Percentiles rank a stretch among this genome's conserved stretches.
phyloP scores from a whole-genome alignment of 2,113 vertebrate species.

The Cavia aperea region DNA sequence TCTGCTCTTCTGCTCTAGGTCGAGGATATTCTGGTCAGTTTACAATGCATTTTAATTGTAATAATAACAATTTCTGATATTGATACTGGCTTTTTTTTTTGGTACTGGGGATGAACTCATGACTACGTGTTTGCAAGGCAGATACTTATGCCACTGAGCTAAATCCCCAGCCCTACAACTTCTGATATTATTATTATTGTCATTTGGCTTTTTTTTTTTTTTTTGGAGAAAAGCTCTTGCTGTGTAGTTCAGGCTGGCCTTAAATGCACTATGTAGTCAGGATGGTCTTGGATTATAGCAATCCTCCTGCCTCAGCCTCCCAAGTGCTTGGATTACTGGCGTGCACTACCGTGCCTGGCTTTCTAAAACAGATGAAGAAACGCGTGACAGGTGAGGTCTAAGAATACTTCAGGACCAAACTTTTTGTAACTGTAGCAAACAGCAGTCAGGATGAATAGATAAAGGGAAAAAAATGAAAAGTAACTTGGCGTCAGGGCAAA shows the following conservation, averaged over 20 bases:
- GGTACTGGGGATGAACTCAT: too few species aligned
- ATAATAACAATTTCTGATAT: background rate
- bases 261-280: background rate
- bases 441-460: background rate
- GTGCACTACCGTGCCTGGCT: background rate
- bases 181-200: too few species aligned
- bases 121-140: too few species aligned
- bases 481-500: background rate
- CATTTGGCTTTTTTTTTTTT: too few species aligned
- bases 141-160: too few species aligned
- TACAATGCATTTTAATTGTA: constrained; percentile 2
- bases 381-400: background rate
- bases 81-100: background rate
- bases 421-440: background rate
- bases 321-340: background rate
- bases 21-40: background rate
- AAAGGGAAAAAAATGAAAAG: background rate
- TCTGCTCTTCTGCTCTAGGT: background rate
- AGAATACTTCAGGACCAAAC: background rate
- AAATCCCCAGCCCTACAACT: too few species aligned
- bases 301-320: background rate
- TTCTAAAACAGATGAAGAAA: background rate
- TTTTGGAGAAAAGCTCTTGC: background rate
- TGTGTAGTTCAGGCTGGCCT: background rate
- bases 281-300: background rate